phyloP scores from a whole-genome alignment of 2,113 vertebrate species.

The Mola mola region DNA sequence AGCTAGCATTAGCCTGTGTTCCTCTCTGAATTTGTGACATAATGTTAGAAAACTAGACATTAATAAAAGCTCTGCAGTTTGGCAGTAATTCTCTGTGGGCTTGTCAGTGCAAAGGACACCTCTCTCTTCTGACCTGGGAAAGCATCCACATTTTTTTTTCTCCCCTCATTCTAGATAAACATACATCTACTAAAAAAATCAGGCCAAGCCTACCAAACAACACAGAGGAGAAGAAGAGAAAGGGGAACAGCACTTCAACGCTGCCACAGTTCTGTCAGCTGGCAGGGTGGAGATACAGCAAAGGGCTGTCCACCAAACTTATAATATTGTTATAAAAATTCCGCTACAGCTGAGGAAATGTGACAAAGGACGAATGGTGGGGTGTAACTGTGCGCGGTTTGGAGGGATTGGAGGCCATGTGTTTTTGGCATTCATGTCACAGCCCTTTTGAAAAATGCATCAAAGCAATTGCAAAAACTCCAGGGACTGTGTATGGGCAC shows the following conservation, averaged over 20 bases:
- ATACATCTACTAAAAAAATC: slow-evolving; percentile 29
- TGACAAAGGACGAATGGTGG: slow-evolving; percentile 57
- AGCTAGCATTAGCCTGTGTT: no score
- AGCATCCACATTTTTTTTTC: no score
- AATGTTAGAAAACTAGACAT: no score
- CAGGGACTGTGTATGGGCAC: slow-evolving; percentile 66
- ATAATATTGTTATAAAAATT: slow-evolving; percentile 51
- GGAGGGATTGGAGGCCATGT: slow-evolving; percentile 60
- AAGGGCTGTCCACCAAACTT: slow-evolving; percentile 44
- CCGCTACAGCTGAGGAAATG: slow-evolving; percentile 36
- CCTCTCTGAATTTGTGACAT: no score
- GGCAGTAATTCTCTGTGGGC: no score
- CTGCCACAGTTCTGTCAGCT: slow-evolving; percentile 52
- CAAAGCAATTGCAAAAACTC: slow-evolving; percentile 72
- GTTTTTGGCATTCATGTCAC: slow-evolving; percentile 74
- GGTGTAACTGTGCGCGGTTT: slow-evolving; percentile 59
- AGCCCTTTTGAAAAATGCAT: slow-evolving; percentile 80
- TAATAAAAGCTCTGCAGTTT: no score
- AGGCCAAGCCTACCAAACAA: slow-evolving; percentile 22
- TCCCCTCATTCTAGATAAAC: not conserved
- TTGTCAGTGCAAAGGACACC: no score
- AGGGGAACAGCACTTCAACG: slow-evolving; percentile 39
- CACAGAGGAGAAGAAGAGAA: slow-evolving; percentile 2
- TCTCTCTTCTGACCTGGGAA: no score
- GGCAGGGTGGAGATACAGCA: slow-evolving; percentile 37